Base-by-base conservation (phyloP, 1,140 invertebrate genomes). In the Linepithema humile region DNA sequence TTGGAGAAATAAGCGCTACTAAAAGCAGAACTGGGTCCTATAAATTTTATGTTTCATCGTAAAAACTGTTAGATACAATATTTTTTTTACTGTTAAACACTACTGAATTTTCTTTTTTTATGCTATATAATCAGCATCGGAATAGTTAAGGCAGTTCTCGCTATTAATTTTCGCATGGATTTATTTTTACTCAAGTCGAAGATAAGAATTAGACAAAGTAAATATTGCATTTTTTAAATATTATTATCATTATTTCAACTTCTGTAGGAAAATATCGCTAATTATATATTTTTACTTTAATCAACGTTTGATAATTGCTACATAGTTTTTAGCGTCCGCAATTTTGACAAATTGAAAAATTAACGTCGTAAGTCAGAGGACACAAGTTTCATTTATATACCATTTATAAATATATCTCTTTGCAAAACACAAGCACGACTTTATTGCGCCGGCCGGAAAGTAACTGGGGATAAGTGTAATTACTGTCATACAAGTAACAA, bases 381-480 rank as follows among this genome's bases (percentile, higher is more conserved):
- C 26, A 15, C 57, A n/a, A n/a, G 23, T 65, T 40, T 29, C 62
- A 40, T 64, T 77, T 64, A 64, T 65, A 20, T 26, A 20, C 1
- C n/a, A 12, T 15, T 35, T 35, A 15, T 38, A 48, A 67, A 48
- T 26, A 7, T 48, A 35, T 26, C 4, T 48, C 4, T 20, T 35
- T 32, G n/a, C 57, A 64, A 77, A 64, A 64, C 15, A 35, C 20
- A 26, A 62, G 57, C 12, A n/a, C 15, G 15, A 50, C 43, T 65
- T 77, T 48, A 65, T 64, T 45, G 73, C 40, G 57, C 57, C 57
- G 35, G 73, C 12, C 43, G 4, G n/a, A 32, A 50, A 50, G n/a
- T 10, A 65, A 38, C 32, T 50, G 5, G 7, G 12, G 20, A 29
- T 55, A 29, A 9, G 2, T 17, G 53, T 43, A 74, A 74, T 74